Conservation (phyloP, 2,888 invertebrate genomes). For the Campoletis raptor region DNA sequence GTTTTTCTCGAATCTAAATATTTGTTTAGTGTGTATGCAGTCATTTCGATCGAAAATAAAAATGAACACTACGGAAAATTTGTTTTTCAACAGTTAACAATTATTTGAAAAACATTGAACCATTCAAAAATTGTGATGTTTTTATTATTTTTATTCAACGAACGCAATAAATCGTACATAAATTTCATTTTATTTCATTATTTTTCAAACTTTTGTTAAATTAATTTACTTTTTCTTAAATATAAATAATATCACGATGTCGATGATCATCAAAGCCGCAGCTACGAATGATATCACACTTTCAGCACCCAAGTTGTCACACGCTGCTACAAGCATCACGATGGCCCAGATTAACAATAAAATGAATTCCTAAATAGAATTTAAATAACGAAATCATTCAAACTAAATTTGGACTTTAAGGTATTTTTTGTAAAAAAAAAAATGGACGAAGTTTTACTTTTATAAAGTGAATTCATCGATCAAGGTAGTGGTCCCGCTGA, state of each 20-base stretch:
- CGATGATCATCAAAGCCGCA: conserved; percentile 66
- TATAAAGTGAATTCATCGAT: too few relatives aligned
- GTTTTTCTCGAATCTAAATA: not conserved
- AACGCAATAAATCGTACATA: not conserved
- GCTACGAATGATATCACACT: conserved; percentile 56
- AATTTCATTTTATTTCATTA: not conserved
- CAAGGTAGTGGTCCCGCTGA: too few relatives aligned
- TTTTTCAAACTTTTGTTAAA: not conserved
- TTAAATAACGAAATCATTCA: not conserved
- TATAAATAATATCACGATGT: conserved; percentile 59
- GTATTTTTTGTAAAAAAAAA: not conserved
- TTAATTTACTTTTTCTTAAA: conserved; percentile 34
- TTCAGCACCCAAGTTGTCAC: conserved; percentile 32
- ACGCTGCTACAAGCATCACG: conserved; percentile 62
- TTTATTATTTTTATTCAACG: not conserved
- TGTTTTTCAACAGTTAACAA: not conserved
- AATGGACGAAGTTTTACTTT: too few relatives aligned
- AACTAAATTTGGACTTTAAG: not conserved
- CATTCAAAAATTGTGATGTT: not conserved
- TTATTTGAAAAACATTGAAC: not conserved
- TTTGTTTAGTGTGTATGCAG: not conserved
- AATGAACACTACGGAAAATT: not conserved
- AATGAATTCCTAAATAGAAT: conserved; percentile 63
- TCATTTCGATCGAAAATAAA: not conserved
- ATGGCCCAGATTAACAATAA: conserved; percentile 61